Percentiles rank a stretch among this genome's conserved stretches.
These are phyloP conservation scores for Urocolius indicus DNA, from an alignment of 2,113 vertebrate genomes.

Conservation along the genomic window DNA sequence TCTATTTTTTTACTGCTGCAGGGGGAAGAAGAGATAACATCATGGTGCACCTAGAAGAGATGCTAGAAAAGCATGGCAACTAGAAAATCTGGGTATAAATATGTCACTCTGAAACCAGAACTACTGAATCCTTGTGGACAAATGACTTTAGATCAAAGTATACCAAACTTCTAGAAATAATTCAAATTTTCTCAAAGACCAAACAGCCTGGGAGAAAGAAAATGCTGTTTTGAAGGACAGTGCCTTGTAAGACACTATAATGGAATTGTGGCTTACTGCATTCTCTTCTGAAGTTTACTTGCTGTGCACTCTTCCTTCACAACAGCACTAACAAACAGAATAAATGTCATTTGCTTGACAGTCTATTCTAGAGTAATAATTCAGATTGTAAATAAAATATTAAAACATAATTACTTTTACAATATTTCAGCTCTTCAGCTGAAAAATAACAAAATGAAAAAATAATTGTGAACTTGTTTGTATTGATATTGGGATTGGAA, in stretches of 20 bases:
- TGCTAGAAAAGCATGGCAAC: not conserved
- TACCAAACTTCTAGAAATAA: not conserved
- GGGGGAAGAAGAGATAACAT: not conserved
- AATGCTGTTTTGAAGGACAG: not conserved
- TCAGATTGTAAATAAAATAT: not conserved
- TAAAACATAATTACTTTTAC: not conserved
- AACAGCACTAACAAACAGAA: not conserved
- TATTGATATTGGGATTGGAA: not conserved
- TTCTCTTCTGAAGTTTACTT: not conserved
- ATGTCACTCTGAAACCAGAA: not conserved
- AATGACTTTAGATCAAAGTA: not conserved
- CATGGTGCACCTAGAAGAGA: not conserved
- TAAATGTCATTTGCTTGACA: not conserved
- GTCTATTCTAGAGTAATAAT: not conserved
- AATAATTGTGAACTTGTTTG: not conserved
- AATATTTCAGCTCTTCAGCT: not conserved
- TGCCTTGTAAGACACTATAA: not conserved
- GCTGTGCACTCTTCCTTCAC: not conserved
- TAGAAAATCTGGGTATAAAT: not conserved
- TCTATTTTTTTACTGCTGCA: not conserved
- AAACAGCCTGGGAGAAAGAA: not conserved
- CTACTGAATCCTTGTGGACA: not conserved
- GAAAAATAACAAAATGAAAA: not conserved
- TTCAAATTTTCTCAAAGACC: not conserved
- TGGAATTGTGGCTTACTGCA: not conserved